Evolutionary conservation across 2,888 invertebrate genomes (phyloP), one percentile per base, ranked within the genome.

Genomic region (Lamproptera curius): DNA sequence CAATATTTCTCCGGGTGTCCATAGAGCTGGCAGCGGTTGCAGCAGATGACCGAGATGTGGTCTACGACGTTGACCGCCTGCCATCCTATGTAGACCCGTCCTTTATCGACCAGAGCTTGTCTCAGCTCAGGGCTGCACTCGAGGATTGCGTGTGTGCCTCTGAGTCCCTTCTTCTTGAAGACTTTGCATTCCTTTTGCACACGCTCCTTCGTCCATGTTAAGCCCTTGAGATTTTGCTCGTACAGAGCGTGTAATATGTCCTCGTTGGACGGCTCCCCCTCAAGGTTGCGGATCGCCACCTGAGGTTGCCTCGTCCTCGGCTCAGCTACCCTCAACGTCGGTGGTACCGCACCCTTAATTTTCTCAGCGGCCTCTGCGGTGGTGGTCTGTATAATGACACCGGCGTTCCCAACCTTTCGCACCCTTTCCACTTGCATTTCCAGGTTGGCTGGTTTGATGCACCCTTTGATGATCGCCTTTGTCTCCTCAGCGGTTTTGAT

Each of bases 1-100:
- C 34, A 11, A 13, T 11, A 34, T 34, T 34, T 11, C 14, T n/a
- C n/a, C 2, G 28, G 2, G 28, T 28, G 28, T 2, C 28, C 11
- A 13, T 34, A 34, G 11, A 13, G 34, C 8, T 34, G 13, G 13
- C 34, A 34, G 13, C 14, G 11, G 34, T n/a, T 34, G 8, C 34
- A 34, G 34, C 34, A 34, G 6, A 57, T 57, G 0, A 50, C 53
- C 1, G 34, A 5, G 0, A 56, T 9, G 6, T 42, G 53, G n/a
- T n/a, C n/a, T n/a, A 35, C 58, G 0, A 53, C 46, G 1, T 49
- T 42, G 0, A 52, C 46, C n/a, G n/a, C 0, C 1, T 59, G 0
- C 57, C 61, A 34, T 11, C 34, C 13, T 0, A 64, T 11, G 3
- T 54, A 66, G 0, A 62, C 20, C 0, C 34, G 11, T 0, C 37